Conservation (phyloP, 2,113 vertebrate species). For the Perccottus glenii region DNA sequence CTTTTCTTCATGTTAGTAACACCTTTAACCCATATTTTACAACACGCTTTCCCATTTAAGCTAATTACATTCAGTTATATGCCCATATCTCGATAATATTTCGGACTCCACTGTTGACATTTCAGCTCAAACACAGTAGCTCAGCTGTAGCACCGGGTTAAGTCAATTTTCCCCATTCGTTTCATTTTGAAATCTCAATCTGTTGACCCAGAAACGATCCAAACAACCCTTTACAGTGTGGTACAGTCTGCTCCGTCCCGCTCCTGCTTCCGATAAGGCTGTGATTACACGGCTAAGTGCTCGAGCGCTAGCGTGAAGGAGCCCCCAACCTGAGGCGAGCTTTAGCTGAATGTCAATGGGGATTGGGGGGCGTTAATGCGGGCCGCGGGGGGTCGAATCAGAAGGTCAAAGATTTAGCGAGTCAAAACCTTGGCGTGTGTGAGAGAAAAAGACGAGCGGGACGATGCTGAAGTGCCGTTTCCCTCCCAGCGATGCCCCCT, state of each 20-base stretch:
- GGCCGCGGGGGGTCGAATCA: slow-evolving; percentile 30
- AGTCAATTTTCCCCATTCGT: background rate
- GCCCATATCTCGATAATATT: no score
- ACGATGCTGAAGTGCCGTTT: slow-evolving; percentile 22
- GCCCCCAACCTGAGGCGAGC: slow-evolving; percentile 38
- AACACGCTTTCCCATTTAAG: no score
- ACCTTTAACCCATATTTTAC: no score
- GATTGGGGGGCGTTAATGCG: slow-evolving; percentile 39
- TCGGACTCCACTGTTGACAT: background rate
- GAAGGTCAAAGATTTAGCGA: slow-evolving; percentile 58
- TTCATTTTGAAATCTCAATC: background rate
- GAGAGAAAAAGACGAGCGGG: slow-evolving; percentile 24
- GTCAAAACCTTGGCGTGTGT: slow-evolving; percentile 5
- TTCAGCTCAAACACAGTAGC: background rate
- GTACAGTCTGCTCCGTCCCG: slow-evolving; percentile 13
- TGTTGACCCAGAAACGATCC: slow-evolving; percentile 6
- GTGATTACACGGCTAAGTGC: slow-evolving; percentile 52
- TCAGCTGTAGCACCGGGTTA: background rate
- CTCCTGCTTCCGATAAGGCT: slow-evolving; percentile 39
- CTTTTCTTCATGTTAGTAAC: no score
- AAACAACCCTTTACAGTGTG: background rate
- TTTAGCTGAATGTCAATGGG: slow-evolving; percentile 44
- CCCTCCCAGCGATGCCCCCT: slow-evolving; percentile 48
- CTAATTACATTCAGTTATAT: no score
- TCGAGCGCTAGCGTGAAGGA: slow-evolving; percentile 34